Evolutionary conservation across 1,140 invertebrate genomes (phyloP).

Genomic region (Centruroides sculpturatus): DNA sequence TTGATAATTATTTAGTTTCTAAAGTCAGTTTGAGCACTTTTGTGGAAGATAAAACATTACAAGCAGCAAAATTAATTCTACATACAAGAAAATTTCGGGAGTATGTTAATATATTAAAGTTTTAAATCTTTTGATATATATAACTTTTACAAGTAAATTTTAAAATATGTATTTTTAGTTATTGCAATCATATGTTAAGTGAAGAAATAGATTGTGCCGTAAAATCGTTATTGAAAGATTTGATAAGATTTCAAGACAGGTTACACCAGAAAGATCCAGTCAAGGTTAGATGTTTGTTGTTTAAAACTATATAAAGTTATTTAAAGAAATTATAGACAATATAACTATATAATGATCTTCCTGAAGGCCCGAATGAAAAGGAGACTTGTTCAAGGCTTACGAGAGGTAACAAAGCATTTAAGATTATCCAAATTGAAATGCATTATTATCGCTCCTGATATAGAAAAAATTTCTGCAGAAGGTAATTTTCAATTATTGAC

Average conservation of each 20-base stretch:
- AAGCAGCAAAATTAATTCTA: conserved; percentile 3
- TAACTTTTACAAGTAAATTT: not conserved
- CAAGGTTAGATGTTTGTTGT: conserved; percentile 31
- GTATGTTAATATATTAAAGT: not conserved
- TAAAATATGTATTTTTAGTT: conserved; percentile 5
- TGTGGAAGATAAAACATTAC: not conserved
- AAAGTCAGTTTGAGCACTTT: not conserved
- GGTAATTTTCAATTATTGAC: not conserved
- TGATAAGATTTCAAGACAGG: conserved; percentile 43
- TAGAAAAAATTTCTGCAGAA: conserved; percentile 31
- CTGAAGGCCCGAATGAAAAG: conserved; percentile 34
- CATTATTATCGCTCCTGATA: conserved; percentile 42
- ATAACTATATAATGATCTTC: not conserved
- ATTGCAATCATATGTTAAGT: conserved; percentile 32
- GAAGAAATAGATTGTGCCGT: conserved; percentile 31
- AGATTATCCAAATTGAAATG: conserved; percentile 40
- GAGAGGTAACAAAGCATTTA: conserved; percentile 40
- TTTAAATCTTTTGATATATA: not conserved
- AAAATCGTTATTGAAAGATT: conserved; percentile 33
- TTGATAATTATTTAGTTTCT: not conserved
- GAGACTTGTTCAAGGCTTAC: conserved; percentile 41
- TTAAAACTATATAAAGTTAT: not conserved
- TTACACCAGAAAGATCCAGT: conserved; percentile 41
- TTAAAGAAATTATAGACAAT: not conserved
- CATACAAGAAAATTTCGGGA: conserved; percentile 10